Base-by-base conservation (phyloP, 2,113 vertebrate genomes). In the Panurus biarmicus region DNA sequence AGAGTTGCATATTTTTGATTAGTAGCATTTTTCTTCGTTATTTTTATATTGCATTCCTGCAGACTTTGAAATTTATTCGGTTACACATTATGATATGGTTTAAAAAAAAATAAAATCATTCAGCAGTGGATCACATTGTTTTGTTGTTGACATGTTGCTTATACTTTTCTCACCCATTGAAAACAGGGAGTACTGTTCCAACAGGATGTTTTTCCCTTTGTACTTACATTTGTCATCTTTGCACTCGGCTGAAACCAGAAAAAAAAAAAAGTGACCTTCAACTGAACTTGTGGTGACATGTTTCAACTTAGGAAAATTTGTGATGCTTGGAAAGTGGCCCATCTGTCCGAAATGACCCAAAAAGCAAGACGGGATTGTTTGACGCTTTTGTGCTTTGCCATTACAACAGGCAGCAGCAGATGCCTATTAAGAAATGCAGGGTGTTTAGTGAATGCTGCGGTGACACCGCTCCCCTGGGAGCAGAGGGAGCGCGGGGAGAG, bases 171-270 rank as follows among this genome's bases (percentile, higher is more conserved):
- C 44, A 66, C 80, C n/a, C 11, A 0, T 51, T 73, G 57, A 89
- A 97, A 95, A 94, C 90, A 92, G 77, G 61, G 88, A 95, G 80
- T 87, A 45, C 86, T 96, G 83, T 95, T 96, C 87, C 90, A 94
- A 90, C 91, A 93, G 94, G 95, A 95, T 92, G 90, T 89, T 93
- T 93, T 94, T 35, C 58, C 54, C 82, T 94, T 87, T 91, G 78
- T 95, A 85, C 73, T 92, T 87, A 45, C 20, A 66, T 94, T 94
- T 94, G 76, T 91, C 77, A 87, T 91, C 77, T 87, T 88, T 94
- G 84, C 65, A 36, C 77, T 95, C 2, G 0, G 65, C 60, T 64
- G 77, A 90, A 91, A 94, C 79, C 48, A 90, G 60, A 72, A 71
- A 76, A 78, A 65, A 70, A 94, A 65, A 93, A 73, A 84, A 2